Evolutionary conservation across 2,888 invertebrate genomes (phyloP).

Genomic region (Acleris holmiana): DNA sequence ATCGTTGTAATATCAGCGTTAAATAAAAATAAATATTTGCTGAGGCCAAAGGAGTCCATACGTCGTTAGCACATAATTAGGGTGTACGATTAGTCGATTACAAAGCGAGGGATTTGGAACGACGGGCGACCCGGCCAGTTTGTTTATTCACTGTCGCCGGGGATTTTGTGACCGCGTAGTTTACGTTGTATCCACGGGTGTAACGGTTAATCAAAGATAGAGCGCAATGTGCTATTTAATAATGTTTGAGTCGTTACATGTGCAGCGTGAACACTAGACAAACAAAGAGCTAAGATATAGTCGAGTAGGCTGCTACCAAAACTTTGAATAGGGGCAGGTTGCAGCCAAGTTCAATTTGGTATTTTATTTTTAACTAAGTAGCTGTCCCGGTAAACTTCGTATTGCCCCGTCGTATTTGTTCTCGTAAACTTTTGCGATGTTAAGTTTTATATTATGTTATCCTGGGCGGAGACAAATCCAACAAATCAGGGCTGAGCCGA

Average conservation of each 20-base stretch:
- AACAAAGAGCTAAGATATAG: not conserved
- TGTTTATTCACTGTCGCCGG: constrained; percentile 1
- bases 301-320: too few species aligned
- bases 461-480: too few species aligned
- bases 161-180: constrained; percentile 1
- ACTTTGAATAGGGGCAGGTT: too few species aligned
- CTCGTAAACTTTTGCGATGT: too few species aligned
- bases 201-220: too few species aligned
- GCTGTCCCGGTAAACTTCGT: too few species aligned
- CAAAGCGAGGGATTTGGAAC: constrained; percentile 21
- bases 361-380: too few species aligned
- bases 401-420: too few species aligned
- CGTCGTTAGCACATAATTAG: constrained; percentile 22
- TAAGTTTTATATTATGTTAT: too few species aligned
- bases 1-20: constrained; percentile 14
- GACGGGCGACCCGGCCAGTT: constrained; percentile 4
- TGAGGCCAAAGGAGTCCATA: constrained; percentile 16
- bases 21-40: constrained; percentile 32
- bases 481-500: too few species aligned
- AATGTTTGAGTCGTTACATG: not conserved
- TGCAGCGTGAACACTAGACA: not conserved
- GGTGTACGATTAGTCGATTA: constrained; percentile 22
- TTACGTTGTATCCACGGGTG: not conserved
- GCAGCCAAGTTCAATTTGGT: too few species aligned
- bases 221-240: not conserved